Percentiles rank a stretch among this genome's conserved stretches.
phyloP scores from a whole-genome alignment of 2,113 vertebrate genomes.

The Tretioscincus oriximinensis region DNA sequence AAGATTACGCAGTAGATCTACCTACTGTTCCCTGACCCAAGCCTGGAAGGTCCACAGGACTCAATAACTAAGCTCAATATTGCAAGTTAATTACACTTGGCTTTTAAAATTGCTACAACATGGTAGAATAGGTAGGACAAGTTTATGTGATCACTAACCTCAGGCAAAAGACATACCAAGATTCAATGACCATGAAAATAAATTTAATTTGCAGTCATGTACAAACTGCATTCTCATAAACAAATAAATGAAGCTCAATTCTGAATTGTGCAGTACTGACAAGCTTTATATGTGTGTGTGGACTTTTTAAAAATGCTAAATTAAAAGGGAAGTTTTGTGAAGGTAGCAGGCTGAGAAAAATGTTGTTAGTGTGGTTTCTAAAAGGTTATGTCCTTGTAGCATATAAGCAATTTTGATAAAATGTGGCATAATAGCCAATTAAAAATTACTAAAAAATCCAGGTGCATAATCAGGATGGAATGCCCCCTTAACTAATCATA shows the following conservation, averaged over 20 bases:
- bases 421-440: too few relatives aligned
- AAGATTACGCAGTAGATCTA: slow-evolving; percentile 53
- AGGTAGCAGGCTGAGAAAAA: background rate
- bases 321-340: background rate
- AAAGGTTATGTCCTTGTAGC: background rate
- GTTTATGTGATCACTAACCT: background rate
- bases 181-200: background rate
- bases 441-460: too few relatives aligned
- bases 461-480: too few relatives aligned
- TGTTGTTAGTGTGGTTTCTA: background rate
- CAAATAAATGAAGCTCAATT: background rate
- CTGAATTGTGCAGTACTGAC: background rate
- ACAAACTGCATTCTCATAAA: background rate
- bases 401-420: too few relatives aligned
- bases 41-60: slow-evolving; percentile 44
- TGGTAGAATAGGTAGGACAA: slow-evolving; percentile 29
- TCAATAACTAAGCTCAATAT: slow-evolving; percentile 35
- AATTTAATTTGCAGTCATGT: background rate
- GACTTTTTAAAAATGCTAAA: background rate
- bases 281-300: background rate
- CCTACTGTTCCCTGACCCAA: slow-evolving; percentile 50
- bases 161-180: background rate
- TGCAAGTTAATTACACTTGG: slow-evolving; percentile 40
- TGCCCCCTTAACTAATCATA: too few relatives aligned
- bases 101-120: slow-evolving; percentile 43